Evolutionary conservation across 35 echinoderm and acorn worm species (phyloP), one percentile per base, ranked within the genome.

Genomic region (Lytechinus variegatus): DNA sequence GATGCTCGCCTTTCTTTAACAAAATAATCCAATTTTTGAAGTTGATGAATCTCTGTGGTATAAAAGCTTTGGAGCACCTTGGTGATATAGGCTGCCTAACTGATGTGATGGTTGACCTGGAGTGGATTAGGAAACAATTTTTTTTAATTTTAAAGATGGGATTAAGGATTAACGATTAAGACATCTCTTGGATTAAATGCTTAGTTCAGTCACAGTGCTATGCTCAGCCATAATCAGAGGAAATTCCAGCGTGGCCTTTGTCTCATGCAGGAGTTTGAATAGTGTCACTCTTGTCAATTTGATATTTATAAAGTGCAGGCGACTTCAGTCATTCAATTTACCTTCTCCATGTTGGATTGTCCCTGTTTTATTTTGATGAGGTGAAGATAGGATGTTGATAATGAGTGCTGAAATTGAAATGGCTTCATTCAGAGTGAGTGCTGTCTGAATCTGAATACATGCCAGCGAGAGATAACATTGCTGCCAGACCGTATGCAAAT

Each of bases 281-380:
- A 24, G 66, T 79, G 66, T 79, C n/a, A 24, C 66, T 79, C 66
- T 79, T 79, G 66, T 79, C 66, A 79, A 19, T 79, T 79, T 79
- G 66, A 79, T 79, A 24, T 79, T 79, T 79, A 24, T 44, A 79
- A 79, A 79, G 66, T 79, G 24, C 66, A 79, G 61, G 66, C 66
- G 66, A 79, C 66, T 79, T 79, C 66, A 79, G 3, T 79, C 66
- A 79, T 79, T 79, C 66, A 79, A 79, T 79, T 79, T 79, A 79
- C 66, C 66, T 79, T 24, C 66, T 79, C 61, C 19, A n/a, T 79
- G 66, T 79, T 79, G 66, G 66, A 79, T 24, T 79, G 66, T 16
- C 66, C 66, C 6, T 79, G 66, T 79, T 79, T 79, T 79, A 79
- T 79, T 79, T 79, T 79, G 66, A 79, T 16, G 66, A 79, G 66